Evolutionary conservation across 2,888 invertebrate genomes (phyloP).

Genomic region (Drosophila percnosoma): DNA sequence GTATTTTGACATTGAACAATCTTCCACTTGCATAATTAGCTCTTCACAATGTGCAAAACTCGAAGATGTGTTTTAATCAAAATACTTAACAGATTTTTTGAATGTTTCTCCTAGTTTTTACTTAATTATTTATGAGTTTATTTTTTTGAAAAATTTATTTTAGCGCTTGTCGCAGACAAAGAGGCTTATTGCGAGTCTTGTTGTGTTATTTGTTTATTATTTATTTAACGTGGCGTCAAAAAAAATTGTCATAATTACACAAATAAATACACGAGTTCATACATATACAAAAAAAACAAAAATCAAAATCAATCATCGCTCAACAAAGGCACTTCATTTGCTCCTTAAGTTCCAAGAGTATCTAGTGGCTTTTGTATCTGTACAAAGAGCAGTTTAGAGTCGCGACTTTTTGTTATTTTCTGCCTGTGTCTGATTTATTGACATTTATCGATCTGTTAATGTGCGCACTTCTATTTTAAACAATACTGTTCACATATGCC

Average conservation of each 20-base stretch:
- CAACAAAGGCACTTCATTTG: slow-evolving; percentile 66
- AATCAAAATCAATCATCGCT: slow-evolving; percentile 35
- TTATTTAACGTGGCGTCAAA: slow-evolving; percentile 67
- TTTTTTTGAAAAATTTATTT: slow-evolving; percentile 2
- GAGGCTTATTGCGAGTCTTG: slow-evolving; percentile 56
- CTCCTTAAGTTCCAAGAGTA: slow-evolving; percentile 44
- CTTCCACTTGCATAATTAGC: background rate
- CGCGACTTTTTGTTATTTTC: slow-evolving; percentile 18
- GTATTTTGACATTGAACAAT: background rate
- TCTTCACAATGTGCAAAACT: background rate
- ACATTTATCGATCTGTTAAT: slow-evolving; percentile 58
- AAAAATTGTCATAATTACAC: slow-evolving; percentile 73
- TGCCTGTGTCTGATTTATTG: slow-evolving; percentile 39
- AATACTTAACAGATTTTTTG: background rate
- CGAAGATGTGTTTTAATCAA: background rate
- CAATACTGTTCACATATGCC: background rate
- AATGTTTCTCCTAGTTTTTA: slow-evolving; percentile 26
- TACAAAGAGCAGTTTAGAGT: slow-evolving; percentile 46
- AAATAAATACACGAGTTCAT: slow-evolving; percentile 62
- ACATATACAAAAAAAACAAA: slow-evolving; percentile 14
- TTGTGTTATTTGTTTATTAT: slow-evolving; percentile 69
- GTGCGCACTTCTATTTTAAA: slow-evolving; percentile 32
- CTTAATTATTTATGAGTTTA: slow-evolving; percentile 51
- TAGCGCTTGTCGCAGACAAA: slow-evolving; percentile 51
- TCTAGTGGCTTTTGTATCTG: slow-evolving; percentile 47